Conservation (phyloP, 2,888 invertebrate species). For the Latheticus oryzae region DNA sequence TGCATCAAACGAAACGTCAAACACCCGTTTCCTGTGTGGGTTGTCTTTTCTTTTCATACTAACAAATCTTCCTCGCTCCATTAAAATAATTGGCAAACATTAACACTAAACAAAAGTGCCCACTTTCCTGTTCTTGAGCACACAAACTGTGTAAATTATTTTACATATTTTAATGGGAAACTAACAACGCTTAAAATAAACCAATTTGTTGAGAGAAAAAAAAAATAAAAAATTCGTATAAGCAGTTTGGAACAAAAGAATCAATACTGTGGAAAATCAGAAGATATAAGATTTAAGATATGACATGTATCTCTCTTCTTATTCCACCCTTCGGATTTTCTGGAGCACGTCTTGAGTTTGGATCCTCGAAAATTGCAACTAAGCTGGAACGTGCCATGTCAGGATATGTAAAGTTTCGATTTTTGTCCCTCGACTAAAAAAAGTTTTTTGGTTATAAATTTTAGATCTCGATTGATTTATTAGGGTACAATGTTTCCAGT, state of each 20-base stretch:
- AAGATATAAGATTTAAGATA: slow-evolving; percentile 35
- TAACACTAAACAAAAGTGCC: slow-evolving; percentile 1
- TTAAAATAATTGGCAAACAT: slow-evolving; percentile 16
- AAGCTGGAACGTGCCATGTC: slow-evolving; percentile 25
- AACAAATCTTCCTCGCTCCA: slow-evolving; percentile 11
- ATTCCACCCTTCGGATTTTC: slow-evolving; percentile 1
- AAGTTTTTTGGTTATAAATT: slow-evolving; percentile 21
- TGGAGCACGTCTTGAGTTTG: slow-evolving; percentile 19
- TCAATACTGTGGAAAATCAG: slow-evolving; percentile 21
- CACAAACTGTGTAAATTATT: too few species aligned
- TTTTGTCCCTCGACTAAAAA: slow-evolving; percentile 1
- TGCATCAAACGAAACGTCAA: slow-evolving; percentile 16
- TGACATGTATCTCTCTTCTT: slow-evolving; percentile 30
- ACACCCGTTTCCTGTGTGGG: background rate
- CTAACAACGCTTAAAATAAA: too few species aligned
- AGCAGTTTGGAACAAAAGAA: slow-evolving; percentile 3
- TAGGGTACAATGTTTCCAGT: slow-evolving; percentile 12
- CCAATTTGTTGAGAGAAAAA: too few species aligned
- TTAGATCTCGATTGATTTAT: slow-evolving; percentile 25
- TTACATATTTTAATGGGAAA: too few species aligned
- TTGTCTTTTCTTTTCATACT: background rate
- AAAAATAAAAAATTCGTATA: too few species aligned
- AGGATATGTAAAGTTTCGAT: slow-evolving; percentile 5
- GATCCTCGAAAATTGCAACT: slow-evolving; percentile 29
- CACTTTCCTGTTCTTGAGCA: too few species aligned